Evolutionary conservation across 2,888 invertebrate species (phyloP), one percentile per base, ranked within the genome.

Genomic region (Anoncus sp.): DNA sequence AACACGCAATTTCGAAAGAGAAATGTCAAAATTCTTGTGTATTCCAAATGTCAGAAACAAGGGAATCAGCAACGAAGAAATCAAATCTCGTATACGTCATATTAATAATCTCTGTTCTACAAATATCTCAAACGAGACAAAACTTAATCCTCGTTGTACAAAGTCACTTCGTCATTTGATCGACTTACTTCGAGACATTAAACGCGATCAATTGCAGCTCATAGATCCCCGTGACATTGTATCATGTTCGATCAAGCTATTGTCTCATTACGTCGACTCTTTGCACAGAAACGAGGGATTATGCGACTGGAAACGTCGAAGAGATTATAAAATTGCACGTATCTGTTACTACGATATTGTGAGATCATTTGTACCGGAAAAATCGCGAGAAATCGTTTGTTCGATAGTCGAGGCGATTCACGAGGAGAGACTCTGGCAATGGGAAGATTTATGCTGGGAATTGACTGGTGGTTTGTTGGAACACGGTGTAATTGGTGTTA

Each of bases 341-440:
- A 55, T 84, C 9, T 88, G 86, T 75, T 90, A 87, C 31, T 67
- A 75, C 10, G 67, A 81, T n/a, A 69, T 90, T 18, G 27, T 90
- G 27, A 79, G 79, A 60, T 75, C 76, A 0, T 89, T 84, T 43
- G 18, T 84, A n/a, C 87, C 88, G 2, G 82, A 77, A 43, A 62
- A 75, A 27, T 67, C 51, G 0, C 89, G n/a, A 79, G 86, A 90
- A 6, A 77, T 92, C 2, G 80, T 91, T 4, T 82, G 89, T 72
- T 83, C 90, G 0, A 83, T 92, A 2, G 82, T 92, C 2, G 85
- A 90, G 7, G 88, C 89, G 38, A 89, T 92, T 45, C 87, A 90
- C 60, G 83, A 88, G 55, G 90, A 92, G 12, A 88, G 87, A 47
- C 79, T 92, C 6, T 93, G 93, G 92, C 87, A 88, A 10, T 87